These are phyloP conservation scores for Dilophus febrilis DNA, from an alignment of 2,888 invertebrate genomes.

Conservation along the genomic window DNA sequence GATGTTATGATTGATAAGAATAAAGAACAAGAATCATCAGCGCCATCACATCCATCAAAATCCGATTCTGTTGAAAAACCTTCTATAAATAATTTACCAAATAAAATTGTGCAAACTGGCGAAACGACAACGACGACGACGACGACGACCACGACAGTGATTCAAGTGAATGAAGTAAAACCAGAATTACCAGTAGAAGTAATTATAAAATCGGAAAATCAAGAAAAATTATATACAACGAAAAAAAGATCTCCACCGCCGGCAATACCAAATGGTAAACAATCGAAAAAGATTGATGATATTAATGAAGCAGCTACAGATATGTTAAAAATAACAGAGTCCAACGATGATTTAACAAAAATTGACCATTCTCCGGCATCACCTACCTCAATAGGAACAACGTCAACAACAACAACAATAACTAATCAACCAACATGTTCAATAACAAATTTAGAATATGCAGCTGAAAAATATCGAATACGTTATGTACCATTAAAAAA, in stretches of 20 bases:
- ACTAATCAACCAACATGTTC: neutral
- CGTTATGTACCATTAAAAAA: conserved; percentile 11
- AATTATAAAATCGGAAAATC: neutral
- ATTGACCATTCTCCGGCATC: too few relatives aligned
- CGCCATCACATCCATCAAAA: conserved; percentile 1
- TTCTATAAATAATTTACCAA: too few relatives aligned
- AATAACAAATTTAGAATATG: conserved; percentile 5
- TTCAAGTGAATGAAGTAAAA: too few relatives aligned
- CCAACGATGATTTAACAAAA: conserved; percentile 9
- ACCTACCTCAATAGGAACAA: neutral
- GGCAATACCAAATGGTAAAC: neutral
- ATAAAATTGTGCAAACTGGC: neutral
- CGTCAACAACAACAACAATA: too few relatives aligned
- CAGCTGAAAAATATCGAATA: conserved; percentile 6
- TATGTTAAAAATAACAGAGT: conserved; percentile 13
- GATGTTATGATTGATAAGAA: neutral
- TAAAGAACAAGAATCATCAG: neutral
- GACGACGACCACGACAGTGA: neutral
- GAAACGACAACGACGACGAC: neutral
- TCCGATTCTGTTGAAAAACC: neutral
- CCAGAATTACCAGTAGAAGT: too few relatives aligned
- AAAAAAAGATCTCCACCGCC: neutral
- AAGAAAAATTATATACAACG: neutral
- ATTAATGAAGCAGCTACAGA: conserved; percentile 3
- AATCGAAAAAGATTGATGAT: neutral